Evolutionary conservation across 2,113 vertebrate species (phyloP).

Genomic region (Pagrus major): DNA sequence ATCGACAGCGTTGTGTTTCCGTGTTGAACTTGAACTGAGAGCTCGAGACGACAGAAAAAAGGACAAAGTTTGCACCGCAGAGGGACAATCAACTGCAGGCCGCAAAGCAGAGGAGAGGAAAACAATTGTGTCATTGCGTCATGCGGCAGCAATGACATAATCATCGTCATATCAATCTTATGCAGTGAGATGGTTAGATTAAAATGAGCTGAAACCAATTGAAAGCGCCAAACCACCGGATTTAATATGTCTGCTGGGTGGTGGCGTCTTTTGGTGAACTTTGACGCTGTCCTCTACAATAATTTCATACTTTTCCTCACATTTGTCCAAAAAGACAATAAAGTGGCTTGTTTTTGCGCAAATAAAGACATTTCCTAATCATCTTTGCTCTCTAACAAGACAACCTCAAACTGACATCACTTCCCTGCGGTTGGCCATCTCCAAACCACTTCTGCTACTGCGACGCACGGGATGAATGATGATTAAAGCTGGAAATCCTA

Average conservation of each 20-base stretch:
- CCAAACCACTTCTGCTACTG: slow-evolving; percentile 36
- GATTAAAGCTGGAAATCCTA: slow-evolving; percentile 36
- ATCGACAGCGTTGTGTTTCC: neutral
- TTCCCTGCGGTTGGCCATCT: slow-evolving; percentile 31
- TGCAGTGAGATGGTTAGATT: slow-evolving; percentile 27
- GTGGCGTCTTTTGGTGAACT: neutral
- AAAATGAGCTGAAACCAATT: slow-evolving; percentile 20
- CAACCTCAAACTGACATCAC: neutral
- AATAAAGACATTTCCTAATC: neutral
- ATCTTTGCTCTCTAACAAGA: neutral
- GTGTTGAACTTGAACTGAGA: slow-evolving; percentile 21
- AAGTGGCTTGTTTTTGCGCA: neutral
- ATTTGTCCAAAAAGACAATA: neutral
- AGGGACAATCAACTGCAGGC: neutral
- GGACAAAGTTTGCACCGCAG: neutral
- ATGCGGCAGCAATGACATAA: slow-evolving; percentile 29
- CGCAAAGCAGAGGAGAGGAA: slow-evolving; percentile 16
- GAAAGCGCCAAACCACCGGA: neutral
- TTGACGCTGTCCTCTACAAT: neutral
- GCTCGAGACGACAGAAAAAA: neutral
- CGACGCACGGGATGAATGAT: slow-evolving; percentile 21
- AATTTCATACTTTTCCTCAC: neutral
- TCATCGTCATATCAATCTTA: slow-evolving; percentile 1
- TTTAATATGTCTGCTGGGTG: neutral
- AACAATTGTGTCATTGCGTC: slow-evolving; percentile 18